Base-by-base conservation (phyloP, 53 echinoderm and acorn worm species). In the Astropecten irregularis region DNA sequence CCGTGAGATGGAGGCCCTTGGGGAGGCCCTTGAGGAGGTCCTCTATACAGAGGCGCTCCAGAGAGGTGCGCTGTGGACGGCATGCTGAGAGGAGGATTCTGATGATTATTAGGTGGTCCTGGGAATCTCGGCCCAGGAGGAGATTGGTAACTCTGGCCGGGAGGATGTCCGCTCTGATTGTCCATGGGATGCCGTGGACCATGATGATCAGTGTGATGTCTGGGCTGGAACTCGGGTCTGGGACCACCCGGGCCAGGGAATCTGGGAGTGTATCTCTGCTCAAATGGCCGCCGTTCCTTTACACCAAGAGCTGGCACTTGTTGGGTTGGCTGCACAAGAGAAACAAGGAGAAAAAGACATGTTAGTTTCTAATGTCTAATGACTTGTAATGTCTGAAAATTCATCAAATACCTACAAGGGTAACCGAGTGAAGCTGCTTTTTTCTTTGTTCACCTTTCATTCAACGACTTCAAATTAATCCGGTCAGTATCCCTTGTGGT, bases 151-250 rank as follows among this genome's bases (percentile, higher is more conserved):
- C 79, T 46, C 13, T 55, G 62, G 2, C 31, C 47, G 38, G 40
- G 35, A 21, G 74, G 74, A 16, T 10, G 74, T 23, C 74, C 55
- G 19, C 9, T 27, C 14, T 44, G 60, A 56, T 76, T 76, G 42
- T 76, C 57, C 40, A 56, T 53, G 9, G 26, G 56, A 3, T 46
- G 39, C 15, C 61, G 37, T n/a, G 46, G 79, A 13, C 32, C 60
- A 9, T 47, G 76, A 19, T 57, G 26, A 29, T 76, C 58, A 15
- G 36, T 57, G 10, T 28, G 60, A 2, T 79, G 63, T 19, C 79
- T 60, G 18, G 60, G 79, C 61, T 60, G 79, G 61, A 40, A 79
- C 16, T 79, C 79, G 30, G 63, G 79, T 48, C 79, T 60, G 26
- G 76, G 76, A 25, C 55, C 76, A 40, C 56, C 40, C 18, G 46